Evolutionary conservation across 2,113 vertebrate genomes (phyloP).

Genomic region (Cricetomys ansorgei): DNA sequence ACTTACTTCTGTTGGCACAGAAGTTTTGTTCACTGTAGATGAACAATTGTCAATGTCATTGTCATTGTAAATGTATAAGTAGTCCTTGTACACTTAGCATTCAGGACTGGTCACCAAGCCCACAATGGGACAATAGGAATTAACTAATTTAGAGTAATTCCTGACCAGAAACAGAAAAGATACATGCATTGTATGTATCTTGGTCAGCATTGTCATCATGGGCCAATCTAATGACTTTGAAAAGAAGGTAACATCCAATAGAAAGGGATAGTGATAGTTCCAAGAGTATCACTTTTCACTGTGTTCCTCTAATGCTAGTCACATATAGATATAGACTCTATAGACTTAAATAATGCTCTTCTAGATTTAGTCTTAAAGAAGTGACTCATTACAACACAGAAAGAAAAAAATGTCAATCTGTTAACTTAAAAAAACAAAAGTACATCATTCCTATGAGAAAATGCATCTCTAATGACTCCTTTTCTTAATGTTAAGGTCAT

Average conservation of each 20-base stretch:
- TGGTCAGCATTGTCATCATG: background rate
- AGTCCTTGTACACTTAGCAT: background rate
- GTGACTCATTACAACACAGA: no score
- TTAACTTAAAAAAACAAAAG: no score
- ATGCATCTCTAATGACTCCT: no score
- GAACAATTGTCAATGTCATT: no score
- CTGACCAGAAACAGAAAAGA: background rate
- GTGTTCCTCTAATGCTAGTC: background rate
- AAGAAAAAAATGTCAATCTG: no score
- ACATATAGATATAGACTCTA: background rate
- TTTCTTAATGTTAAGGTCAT: background rate
- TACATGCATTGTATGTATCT: background rate
- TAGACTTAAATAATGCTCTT: background rate
- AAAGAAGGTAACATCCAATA: background rate
- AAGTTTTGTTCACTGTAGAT: background rate
- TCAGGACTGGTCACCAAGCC: background rate
- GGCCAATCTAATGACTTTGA: background rate
- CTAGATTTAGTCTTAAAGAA: no score
- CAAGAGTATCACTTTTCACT: background rate
- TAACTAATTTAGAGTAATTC: background rate
- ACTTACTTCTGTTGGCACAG: background rate
- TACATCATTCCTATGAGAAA: no score
- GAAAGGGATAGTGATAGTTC: background rate
- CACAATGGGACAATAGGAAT: background rate
- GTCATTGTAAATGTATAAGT: background rate